A percentile compares a stretch with the other conserved stretches of the same genome.
Evolutionary conservation across 2,888 invertebrate genomes (phyloP).

Genomic region (Pantelozetes paolii): DNA sequence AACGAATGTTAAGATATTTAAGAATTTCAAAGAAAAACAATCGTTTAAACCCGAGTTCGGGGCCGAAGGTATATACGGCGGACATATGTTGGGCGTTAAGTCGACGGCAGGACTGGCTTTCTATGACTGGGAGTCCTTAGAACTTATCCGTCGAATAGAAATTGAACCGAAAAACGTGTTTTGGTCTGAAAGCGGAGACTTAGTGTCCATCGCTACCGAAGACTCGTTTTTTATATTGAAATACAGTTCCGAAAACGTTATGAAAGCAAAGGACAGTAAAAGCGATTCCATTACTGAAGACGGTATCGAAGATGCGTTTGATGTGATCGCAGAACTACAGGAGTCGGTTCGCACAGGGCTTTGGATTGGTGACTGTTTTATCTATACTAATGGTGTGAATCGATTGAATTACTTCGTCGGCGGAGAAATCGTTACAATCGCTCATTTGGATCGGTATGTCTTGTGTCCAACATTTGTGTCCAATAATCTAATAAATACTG

Average conservation of each 20-base stretch:
- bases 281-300: conserved; percentile 77
- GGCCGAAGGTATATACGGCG: conserved; percentile 91
- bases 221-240: conserved; percentile 90
- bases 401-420: conserved; percentile 98
- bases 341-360: conserved; percentile 89
- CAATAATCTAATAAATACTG: conserved; percentile 12
- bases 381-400: conserved; percentile 96
- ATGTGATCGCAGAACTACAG: conserved; percentile 80
- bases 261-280: conserved; percentile 63
- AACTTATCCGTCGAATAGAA: conserved; percentile 89
- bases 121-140: conserved; percentile 94
- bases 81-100: conserved; percentile 81
- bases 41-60: conserved; percentile 94
- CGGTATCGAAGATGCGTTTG: conserved; percentile 92
- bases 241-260: conserved; percentile 78
- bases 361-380: conserved; percentile 99
- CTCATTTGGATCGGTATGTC: conserved; percentile 76
- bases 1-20: conserved; percentile 86
- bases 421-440: conserved; percentile 96
- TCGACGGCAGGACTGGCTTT: conserved; percentile 88
- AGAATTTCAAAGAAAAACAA: conserved; percentile 96
- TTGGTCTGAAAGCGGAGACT: conserved; percentile 93
- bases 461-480: not conserved
- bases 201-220: conserved; percentile 90
- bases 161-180: conserved; percentile 88